Evolutionary conservation across 2,797 vertebrate genomes (phyloP).

Genomic region (Malurus leucopterus): DNA sequence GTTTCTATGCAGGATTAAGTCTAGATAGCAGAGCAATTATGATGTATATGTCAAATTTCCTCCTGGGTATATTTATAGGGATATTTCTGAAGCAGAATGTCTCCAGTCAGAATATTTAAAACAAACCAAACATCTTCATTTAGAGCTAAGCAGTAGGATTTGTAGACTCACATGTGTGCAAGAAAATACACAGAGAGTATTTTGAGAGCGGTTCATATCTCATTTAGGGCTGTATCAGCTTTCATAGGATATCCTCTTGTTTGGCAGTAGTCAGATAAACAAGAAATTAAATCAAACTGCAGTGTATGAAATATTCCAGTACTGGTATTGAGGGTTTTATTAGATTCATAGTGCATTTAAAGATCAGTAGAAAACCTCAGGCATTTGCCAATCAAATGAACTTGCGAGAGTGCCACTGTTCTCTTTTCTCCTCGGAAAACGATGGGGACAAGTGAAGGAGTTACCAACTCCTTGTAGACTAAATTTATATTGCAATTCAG

Average conservation of each 20-base stretch:
- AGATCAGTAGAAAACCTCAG: conserved; percentile 44
- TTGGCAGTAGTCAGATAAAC: neutral
- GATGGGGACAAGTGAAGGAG: neutral
- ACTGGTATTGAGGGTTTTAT: conserved; percentile 23
- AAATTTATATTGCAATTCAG: neutral
- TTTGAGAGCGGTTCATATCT: neutral
- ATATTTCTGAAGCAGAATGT: neutral
- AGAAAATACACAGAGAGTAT: neutral
- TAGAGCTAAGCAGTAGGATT: neutral
- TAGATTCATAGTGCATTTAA: conserved; percentile 39
- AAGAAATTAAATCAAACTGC: conserved; percentile 20
- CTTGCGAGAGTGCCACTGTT: neutral
- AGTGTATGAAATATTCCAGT: neutral
- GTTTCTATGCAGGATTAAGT: neutral
- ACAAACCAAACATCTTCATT: neutral
- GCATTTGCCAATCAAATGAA: conserved; percentile 29
- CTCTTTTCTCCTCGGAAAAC: neutral
- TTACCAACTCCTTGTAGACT: neutral
- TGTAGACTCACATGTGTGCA: neutral
- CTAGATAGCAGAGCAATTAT: neutral
- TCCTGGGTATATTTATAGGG: neutral
- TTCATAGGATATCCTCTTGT: neutral
- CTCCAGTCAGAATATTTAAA: neutral
- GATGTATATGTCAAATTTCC: neutral
- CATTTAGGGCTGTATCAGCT: neutral